phyloP scores from a whole-genome alignment of 2,797 vertebrate species.

The Denticeps clupeoides region DNA sequence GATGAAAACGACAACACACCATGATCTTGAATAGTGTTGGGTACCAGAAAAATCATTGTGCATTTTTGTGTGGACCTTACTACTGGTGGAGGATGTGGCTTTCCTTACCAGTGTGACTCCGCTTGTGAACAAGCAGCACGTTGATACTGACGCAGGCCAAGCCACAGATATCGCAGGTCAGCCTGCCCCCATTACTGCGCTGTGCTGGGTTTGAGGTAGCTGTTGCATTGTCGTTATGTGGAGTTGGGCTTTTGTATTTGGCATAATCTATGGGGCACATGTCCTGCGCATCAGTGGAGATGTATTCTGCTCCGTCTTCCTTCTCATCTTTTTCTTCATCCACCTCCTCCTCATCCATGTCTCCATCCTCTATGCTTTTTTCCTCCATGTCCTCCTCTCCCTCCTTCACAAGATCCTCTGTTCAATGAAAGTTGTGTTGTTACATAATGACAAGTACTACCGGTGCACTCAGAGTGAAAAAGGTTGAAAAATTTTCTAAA shows the following conservation, averaged over 20 bases:
- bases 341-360: conserved; percentile 21
- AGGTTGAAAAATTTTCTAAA: not conserved
- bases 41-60: too few species aligned
- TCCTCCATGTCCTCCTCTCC: conserved; percentile 37
- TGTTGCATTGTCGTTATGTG: conserved; percentile 48
- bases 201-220: conserved; percentile 42
- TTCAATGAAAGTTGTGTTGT: conserved; percentile 49
- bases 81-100: too few species aligned
- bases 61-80: too few species aligned
- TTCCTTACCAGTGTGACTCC: conserved; percentile 88
- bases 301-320: conserved; percentile 39
- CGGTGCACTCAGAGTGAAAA: not conserved
- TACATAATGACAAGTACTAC: conserved; percentile 34
- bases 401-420: conserved; percentile 43
- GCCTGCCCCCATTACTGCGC: conserved; percentile 53
- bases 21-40: too few species aligned
- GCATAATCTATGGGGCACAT: conserved; percentile 64
- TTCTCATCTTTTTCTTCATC: conserved; percentile 29
- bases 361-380: conserved; percentile 57
- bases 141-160: conserved; percentile 91
- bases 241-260: conserved; percentile 54
- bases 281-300: conserved; percentile 51
- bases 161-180: conserved; percentile 86
- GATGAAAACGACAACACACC: too few species aligned
- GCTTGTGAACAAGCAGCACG: conserved; percentile 89